phyloP scores from a whole-genome alignment of 2,888 invertebrate species.

The Synergus itoensis region DNA sequence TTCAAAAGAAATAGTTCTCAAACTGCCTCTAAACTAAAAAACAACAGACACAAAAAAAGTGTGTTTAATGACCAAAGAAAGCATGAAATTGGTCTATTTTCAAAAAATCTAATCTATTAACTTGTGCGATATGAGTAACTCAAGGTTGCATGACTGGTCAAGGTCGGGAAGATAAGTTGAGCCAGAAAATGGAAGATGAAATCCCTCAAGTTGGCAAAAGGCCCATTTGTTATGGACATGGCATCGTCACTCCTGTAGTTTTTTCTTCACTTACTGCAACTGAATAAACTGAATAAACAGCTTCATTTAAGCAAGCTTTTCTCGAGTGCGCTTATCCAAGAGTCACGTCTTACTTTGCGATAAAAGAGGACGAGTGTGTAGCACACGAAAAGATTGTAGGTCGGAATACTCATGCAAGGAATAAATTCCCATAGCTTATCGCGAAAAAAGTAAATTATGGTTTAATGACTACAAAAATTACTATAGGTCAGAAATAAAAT shows the following conservation, averaged over 20 bases:
- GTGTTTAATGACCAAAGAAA: too few relatives aligned
- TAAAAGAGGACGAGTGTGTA: not conserved
- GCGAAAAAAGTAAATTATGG: not conserved
- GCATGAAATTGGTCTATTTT: not conserved
- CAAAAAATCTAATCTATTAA: not conserved
- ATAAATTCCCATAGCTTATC: conserved; percentile 4
- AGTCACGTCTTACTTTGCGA: not conserved
- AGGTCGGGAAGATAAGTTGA: conserved; percentile 9
- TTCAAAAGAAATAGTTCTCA: too few relatives aligned
- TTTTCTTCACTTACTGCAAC: not conserved
- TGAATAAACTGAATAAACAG: conserved; percentile 3
- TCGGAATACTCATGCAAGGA: not conserved
- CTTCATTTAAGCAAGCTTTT: conserved; percentile 8
- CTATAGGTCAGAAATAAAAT: not conserved
- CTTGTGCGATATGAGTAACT: too few relatives aligned
- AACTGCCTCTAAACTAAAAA: too few relatives aligned
- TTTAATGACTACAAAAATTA: not conserved
- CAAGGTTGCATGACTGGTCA: conserved; percentile 9
- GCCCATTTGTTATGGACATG: conserved; percentile 5
- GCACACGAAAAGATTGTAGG: not conserved
- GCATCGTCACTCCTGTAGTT: not conserved
- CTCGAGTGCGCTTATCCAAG: not conserved
- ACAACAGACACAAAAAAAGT: too few relatives aligned
- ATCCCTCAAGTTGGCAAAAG: conserved; percentile 5
- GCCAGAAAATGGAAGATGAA: conserved; percentile 16